phyloP scores from a whole-genome alignment of 2,797 vertebrate genomes.

The Enteromius radiatus region DNA sequence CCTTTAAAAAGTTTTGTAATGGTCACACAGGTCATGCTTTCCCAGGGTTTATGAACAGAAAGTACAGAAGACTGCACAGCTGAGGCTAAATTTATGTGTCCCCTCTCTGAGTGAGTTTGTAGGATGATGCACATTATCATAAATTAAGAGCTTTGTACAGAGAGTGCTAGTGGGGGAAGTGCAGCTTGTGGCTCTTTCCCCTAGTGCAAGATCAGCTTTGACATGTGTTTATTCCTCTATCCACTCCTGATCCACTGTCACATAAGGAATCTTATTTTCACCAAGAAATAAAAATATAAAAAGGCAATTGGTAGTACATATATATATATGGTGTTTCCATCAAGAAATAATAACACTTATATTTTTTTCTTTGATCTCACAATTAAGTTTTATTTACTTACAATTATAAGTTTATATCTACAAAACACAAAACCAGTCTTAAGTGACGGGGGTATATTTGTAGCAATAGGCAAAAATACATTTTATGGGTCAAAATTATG shows the following conservation, averaged over 20 bases:
- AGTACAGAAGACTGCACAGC: conserved; percentile 32
- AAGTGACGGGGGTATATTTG: too few relatives aligned
- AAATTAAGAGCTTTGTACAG: conserved; percentile 47
- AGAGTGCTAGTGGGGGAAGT: conserved; percentile 36
- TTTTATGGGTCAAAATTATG: too few relatives aligned
- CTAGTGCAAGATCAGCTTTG: conserved; percentile 57
- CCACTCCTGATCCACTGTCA: not conserved
- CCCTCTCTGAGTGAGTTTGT: conserved; percentile 35
- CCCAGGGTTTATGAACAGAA: conserved; percentile 5
- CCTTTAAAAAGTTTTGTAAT: conserved; percentile 1
- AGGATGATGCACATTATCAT: conserved; percentile 47
- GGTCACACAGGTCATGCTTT: conserved; percentile 8
- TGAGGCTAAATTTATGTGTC: conserved; percentile 44
- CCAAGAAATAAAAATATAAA: not conserved
- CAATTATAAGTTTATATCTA: too few relatives aligned
- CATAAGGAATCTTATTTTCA: not conserved
- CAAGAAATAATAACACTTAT: too few relatives aligned
- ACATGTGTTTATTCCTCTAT: conserved; percentile 58
- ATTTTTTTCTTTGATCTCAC: too few relatives aligned
- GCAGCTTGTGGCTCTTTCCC: conserved; percentile 40
- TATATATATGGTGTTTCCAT: not conserved
- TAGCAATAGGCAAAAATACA: too few relatives aligned
- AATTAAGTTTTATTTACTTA: too few relatives aligned
- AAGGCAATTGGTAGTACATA: not conserved
- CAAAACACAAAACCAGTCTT: too few relatives aligned